Evolutionary conservation across 2,888 invertebrate genomes (phyloP).

Genomic region (Glaucopsyche alexis): DNA sequence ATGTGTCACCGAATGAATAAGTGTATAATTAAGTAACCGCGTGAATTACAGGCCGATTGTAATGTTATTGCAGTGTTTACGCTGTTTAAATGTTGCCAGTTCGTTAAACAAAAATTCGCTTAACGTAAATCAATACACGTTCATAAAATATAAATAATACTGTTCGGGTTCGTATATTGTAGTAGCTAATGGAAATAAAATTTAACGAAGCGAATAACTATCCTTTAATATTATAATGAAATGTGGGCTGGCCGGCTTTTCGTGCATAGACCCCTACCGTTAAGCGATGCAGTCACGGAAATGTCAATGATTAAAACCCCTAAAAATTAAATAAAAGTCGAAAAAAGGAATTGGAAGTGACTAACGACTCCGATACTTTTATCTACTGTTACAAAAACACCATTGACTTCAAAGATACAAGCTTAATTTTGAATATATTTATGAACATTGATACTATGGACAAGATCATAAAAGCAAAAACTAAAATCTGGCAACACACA

Average conservation of each 20-base stretch:
- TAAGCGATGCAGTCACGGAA: constrained; percentile 63
- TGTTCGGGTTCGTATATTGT: constrained; percentile 44
- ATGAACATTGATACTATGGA: neutral
- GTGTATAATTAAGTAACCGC: constrained; percentile 37
- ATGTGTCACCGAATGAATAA: constrained; percentile 1
- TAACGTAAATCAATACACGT: constrained; percentile 44
- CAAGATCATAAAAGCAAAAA: neutral
- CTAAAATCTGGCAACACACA: constrained; percentile 26
- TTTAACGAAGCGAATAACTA: constrained; percentile 46
- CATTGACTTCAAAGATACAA: neutral
- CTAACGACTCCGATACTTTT: constrained; percentile 32
- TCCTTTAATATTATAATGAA: constrained; percentile 48
- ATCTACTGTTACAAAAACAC: neutral
- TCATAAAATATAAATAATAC: constrained; percentile 45
- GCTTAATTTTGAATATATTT: no score
- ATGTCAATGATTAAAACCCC: constrained; percentile 61
- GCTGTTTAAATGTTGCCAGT: constrained; percentile 41
- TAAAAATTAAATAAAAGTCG: constrained; percentile 43
- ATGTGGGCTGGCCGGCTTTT: constrained; percentile 44
- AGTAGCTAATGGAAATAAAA: constrained; percentile 48
- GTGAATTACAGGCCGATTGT: constrained; percentile 35
- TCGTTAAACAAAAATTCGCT: constrained; percentile 43
- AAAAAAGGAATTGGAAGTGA: constrained; percentile 34
- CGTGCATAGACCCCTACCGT: constrained; percentile 45
- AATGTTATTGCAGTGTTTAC: constrained; percentile 30